Evolutionary conservation across 2,113 vertebrate species (phyloP).

Genomic region (Jacana jacana): DNA sequence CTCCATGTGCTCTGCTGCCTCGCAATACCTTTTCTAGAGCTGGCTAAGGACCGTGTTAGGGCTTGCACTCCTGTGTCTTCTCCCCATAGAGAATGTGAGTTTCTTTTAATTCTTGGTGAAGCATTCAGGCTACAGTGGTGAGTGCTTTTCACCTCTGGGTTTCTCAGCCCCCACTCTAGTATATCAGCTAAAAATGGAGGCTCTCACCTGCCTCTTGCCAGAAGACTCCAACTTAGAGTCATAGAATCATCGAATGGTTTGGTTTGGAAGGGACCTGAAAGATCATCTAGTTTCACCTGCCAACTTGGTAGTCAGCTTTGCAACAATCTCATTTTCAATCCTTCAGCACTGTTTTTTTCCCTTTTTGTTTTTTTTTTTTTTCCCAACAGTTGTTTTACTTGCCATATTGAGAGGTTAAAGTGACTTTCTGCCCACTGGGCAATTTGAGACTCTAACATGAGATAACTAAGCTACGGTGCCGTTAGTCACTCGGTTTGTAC

Average conservation of each 20-base stretch:
- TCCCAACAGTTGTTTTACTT: not conserved
- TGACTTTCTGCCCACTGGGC: conserved; percentile 10
- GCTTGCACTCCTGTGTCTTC: not conserved
- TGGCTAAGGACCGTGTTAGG: not conserved
- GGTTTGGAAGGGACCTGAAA: not conserved
- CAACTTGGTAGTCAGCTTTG: not conserved
- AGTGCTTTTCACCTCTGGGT: not conserved
- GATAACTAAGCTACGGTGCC: not conserved
- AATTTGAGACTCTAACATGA: conserved; percentile 15
- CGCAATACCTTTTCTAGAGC: not conserved
- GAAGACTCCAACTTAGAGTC: not conserved
- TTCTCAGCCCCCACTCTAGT: not conserved
- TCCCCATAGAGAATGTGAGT: not conserved
- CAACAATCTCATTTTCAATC: not conserved
- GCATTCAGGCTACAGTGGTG: not conserved
- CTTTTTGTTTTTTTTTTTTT: not conserved
- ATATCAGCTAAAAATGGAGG: not conserved
- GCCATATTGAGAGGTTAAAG: conserved; percentile 6
- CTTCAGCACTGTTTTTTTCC: not conserved
- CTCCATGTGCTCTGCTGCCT: not conserved
- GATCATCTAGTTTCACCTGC: not conserved
- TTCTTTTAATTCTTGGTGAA: not conserved
- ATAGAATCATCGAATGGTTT: not conserved
- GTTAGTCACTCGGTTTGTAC: not conserved
- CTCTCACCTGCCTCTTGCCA: not conserved